phyloP scores from a whole-genome alignment of 2,888 invertebrate species.

The Portevinia maculata region DNA sequence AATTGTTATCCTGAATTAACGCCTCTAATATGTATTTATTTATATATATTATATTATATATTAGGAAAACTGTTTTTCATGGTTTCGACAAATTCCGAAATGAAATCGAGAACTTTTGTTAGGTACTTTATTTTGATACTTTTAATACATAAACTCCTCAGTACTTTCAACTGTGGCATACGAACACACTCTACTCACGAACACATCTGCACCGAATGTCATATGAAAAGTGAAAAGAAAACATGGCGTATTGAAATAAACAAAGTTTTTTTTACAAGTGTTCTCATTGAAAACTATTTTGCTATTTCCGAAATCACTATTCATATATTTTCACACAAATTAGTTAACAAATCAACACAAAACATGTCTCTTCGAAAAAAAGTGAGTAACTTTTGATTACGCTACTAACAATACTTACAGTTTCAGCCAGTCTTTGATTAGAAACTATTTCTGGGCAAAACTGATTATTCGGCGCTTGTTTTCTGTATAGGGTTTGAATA shows the following conservation, averaged over 20 bases:
- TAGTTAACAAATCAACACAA: slow-evolving; percentile 5
- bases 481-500: slow-evolving; percentile 53
- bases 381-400: slow-evolving; percentile 43
- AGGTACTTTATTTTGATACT: no score
- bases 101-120: no score
- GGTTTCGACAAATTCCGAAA: background rate
- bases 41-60: no score
- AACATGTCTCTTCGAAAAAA: slow-evolving; percentile 66
- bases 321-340: background rate
- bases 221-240: slow-evolving; percentile 43
- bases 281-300: slow-evolving; percentile 39
- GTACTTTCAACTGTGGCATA: no score
- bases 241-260: slow-evolving; percentile 70
- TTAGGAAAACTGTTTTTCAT: no score
- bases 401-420: slow-evolving; percentile 45
- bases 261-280: slow-evolving; percentile 44
- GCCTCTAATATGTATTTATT: no score
- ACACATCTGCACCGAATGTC: slow-evolving; percentile 55
- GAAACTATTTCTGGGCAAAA: slow-evolving; percentile 59
- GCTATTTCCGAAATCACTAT: background rate
- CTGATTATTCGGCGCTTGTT: slow-evolving; percentile 22
- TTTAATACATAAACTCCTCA: no score
- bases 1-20: no score
- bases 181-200: background rate
- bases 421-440: slow-evolving; percentile 50